Conservation (phyloP, 2,113 vertebrate genomes). For the Porphyrio hochstetteri region DNA sequence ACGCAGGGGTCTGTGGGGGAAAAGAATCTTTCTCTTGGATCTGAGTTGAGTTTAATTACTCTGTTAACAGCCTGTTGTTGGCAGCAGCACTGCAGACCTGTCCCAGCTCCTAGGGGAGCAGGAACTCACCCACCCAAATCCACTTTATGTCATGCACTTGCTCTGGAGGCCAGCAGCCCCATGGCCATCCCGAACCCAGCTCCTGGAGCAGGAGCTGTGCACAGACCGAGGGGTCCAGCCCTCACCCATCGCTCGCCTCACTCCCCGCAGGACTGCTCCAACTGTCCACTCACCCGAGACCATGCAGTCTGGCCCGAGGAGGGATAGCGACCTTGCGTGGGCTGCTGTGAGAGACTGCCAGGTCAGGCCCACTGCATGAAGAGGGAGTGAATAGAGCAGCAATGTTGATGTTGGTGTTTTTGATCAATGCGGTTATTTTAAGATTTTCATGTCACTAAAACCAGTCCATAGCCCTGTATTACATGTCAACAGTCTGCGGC, state of each 20-base stretch:
- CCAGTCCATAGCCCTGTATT: background rate
- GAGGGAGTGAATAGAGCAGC: background rate
- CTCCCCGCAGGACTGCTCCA: background rate
- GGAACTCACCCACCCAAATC: background rate
- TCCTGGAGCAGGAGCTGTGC: background rate
- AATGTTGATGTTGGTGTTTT: background rate
- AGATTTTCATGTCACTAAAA: background rate
- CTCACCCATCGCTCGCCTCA: background rate
- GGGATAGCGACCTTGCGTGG: background rate
- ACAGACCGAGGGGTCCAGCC: background rate
- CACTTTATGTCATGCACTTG: background rate
- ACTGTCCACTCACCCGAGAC: fast-evolving
- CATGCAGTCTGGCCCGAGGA: background rate
- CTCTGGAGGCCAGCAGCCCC: background rate
- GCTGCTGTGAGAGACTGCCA: fast-evolving
- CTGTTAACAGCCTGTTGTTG: background rate
- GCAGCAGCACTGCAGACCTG: background rate
- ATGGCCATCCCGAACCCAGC: background rate
- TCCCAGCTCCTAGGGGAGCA: background rate
- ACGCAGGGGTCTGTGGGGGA: fast-evolving
- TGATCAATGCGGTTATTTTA: background rate
- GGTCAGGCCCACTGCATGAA: background rate
- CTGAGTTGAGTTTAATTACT: background rate
- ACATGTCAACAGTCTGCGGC: background rate
- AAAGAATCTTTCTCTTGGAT: background rate